Base-by-base conservation (phyloP, 2,113 vertebrate genomes). In the Numenius arquata region DNA sequence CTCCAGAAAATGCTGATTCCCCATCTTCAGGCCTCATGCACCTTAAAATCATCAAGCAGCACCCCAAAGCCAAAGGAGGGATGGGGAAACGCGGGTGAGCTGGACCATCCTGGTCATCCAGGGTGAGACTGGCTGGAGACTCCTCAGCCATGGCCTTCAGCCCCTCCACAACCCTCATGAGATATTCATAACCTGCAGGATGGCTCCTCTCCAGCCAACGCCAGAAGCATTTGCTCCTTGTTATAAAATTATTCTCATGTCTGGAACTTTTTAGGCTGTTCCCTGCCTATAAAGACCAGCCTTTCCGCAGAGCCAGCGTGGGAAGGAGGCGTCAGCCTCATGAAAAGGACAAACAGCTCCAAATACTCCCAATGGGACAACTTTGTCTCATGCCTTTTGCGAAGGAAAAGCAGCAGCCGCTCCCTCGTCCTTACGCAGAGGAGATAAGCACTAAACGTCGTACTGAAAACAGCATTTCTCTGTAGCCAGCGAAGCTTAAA, bases 281-380 rank as follows among this genome's bases (percentile, higher is more conserved):
- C 73, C 63, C 52, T 52, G 41, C 61, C 73, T 56, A 36, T 83
- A 92, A 93, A 66, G n/a, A 58, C 36, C 50, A 30, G 40, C 15
- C 17, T 2, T 55, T 20, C 71, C 2, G 1, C 36, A 63, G 40
- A 80, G 67, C 45, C 0, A 1, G n/a, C 0, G 0, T 21, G 32
- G 66, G 34, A 82, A 36, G 47, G 41, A 90, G 71, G 65, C 0
- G 1, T 7, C 83, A 84, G 62, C 66, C 58, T 30, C 6, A 1
- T 10, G 50, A 70, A 47, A 88, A 93, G 52, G 53, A 85, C 79
- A 79, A 85, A 79, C 19, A 91, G 63, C 50, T 90, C 55, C 87
- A 45, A 83, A 59, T 27, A 61, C 38, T 94, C 76, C 87, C 80
- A 70, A 8, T 0, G 23, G 88, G 81, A 45, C 29, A 63, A 55